Conservation (phyloP, 2,113 vertebrate genomes). For the Nettapus auritus region DNA sequence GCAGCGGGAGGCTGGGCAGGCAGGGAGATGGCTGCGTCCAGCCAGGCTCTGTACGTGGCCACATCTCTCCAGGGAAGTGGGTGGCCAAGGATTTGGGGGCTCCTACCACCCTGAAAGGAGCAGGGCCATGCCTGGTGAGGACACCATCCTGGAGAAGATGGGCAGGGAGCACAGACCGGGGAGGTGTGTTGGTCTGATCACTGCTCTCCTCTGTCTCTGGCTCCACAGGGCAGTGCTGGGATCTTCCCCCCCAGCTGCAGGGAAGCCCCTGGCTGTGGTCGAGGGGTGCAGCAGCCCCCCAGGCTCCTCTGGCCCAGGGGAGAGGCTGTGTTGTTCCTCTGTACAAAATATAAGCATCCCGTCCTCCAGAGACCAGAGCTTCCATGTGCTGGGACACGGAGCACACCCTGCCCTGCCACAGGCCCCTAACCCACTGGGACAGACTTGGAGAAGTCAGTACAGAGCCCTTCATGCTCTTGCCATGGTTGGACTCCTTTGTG, state of each 20-base stretch:
- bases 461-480: background rate
- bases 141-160: background rate
- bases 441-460: background rate
- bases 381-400: background rate
- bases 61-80: accelerated
- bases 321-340: background rate
- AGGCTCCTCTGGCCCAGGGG: background rate
- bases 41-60: accelerated
- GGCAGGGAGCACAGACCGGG: background rate
- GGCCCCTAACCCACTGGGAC: background rate
- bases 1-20: accelerated
- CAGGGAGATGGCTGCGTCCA: background rate
- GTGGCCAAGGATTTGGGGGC: background rate
- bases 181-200: accelerated
- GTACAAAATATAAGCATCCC: background rate
- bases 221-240: accelerated
- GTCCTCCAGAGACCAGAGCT: background rate
- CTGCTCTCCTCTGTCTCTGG: accelerated
- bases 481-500: background rate
- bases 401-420: accelerated
- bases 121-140: too few relatives aligned
- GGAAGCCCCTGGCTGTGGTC: background rate
- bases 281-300: background rate
- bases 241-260: background rate
- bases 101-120: background rate